Conservation (phyloP, 2,888 invertebrate species). For the Drosophila imparisetae region DNA sequence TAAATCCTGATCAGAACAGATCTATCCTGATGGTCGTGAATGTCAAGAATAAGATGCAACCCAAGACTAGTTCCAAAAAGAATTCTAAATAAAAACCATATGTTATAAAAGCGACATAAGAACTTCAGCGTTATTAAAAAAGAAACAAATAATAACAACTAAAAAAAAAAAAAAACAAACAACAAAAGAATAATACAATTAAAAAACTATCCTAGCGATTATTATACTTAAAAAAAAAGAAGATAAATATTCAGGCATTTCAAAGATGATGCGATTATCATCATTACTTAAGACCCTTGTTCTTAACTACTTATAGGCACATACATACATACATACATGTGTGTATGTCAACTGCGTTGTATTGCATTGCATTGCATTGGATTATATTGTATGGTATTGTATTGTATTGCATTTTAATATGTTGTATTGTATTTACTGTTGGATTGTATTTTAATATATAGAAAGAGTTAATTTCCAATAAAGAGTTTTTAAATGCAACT, state of each 20-base stretch:
- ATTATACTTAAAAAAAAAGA: slow-evolving; percentile 39
- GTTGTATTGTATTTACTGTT: slow-evolving; percentile 81
- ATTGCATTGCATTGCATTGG: slow-evolving; percentile 54
- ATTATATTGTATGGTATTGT: slow-evolving; percentile 56
- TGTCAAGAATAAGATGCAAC: slow-evolving; percentile 35
- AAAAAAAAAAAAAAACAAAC: slow-evolving; percentile 3
- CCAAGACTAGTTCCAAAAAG: slow-evolving; percentile 56
- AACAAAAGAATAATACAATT: slow-evolving; percentile 43
- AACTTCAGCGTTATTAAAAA: slow-evolving; percentile 33
- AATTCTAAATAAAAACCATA: slow-evolving; percentile 34
- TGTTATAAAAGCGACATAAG: slow-evolving; percentile 17
- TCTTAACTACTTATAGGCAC: slow-evolving; percentile 54
- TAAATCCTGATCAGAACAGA: slow-evolving; percentile 33
- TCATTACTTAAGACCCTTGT: slow-evolving; percentile 53
- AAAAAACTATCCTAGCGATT: slow-evolving; percentile 44
- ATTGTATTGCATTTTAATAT: slow-evolving; percentile 79
- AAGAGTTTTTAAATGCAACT: slow-evolving; percentile 76
- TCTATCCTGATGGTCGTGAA: slow-evolving; percentile 32
- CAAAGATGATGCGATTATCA: slow-evolving; percentile 40
- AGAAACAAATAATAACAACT: slow-evolving; percentile 1
- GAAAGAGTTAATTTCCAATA: slow-evolving; percentile 74
- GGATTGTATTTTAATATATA: slow-evolving; percentile 78
- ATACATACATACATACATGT: slow-evolving; percentile 25
- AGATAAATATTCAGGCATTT: slow-evolving; percentile 60
- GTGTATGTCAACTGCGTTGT: slow-evolving; percentile 40